Evolutionary conservation across 2,888 invertebrate genomes (phyloP), one percentile per base, ranked within the genome.

Genomic region (Monochamus alternatus): DNA sequence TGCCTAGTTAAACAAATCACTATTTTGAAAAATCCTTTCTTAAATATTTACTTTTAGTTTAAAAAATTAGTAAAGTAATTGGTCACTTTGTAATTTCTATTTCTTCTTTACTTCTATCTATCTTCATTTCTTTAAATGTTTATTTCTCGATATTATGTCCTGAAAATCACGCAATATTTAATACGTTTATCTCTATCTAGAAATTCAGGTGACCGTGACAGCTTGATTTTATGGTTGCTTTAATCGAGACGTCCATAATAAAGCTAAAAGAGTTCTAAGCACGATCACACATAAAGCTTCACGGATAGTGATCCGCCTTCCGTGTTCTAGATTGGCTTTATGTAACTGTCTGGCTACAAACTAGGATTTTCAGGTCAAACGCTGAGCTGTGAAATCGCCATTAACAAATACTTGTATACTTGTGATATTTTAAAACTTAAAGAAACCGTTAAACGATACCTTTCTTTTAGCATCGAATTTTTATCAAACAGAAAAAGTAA

Each of bases 261-360:
- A n/a, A 55, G 1, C n/a, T 55, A 55, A 55, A 55, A 14, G 22
- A 55, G 1, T 10, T 14, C 55, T 55, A 55, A 55, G 55, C 55
- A 55, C 22, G 55, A 55, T 55, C 14, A 22, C 55, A 55, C 55
- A 55, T 55, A 55, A 55, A 55, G 55, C 14, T 55, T 14, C 14
- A 55, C n/a, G 55, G 55, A 14, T 55, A n/a, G 55, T 55, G 5
- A 55, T 55, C 55, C 14, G 14, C 55, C 55, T 55, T 55, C 7
- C 55, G 14, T 55, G 55, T 55, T 55, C 55, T n/a, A 14, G 55
- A 55, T 55, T 55, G 55, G 55, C 55, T 55, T 55, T 7, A 22
- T 55, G n/a, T 22, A 22, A 22, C 14, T 12, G 7, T 3, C n/a
- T 14, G 22, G 22, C 55, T 55, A n/a, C n/a, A 5, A 38, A 4